phyloP scores from a whole-genome alignment of 2,888 invertebrate genomes.

The Netelia fuscicornis region DNA sequence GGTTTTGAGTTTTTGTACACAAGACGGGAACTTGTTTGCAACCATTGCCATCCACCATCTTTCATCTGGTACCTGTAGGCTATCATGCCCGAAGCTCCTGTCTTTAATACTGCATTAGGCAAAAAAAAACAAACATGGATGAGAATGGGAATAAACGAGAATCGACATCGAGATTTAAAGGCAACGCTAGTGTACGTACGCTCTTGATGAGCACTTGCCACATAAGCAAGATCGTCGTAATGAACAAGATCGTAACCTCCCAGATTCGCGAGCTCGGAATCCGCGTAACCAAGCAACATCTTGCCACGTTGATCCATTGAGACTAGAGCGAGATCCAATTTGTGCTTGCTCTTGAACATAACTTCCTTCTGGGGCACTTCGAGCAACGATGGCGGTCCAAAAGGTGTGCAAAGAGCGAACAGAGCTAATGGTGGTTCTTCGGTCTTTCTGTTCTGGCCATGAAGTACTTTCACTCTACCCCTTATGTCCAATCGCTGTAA shows the following conservation, averaged over 20 bases:
- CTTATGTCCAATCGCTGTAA: conserved; percentile 98
- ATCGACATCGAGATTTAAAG: background rate
- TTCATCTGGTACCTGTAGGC: conserved; percentile 99
- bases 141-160: conserved; percentile 11
- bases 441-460: conserved; percentile 97
- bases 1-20: conserved; percentile 99
- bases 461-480: conserved; percentile 97
- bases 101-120: conserved; percentile 94
- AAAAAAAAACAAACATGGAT: conserved; percentile 57
- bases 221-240: conserved; percentile 98
- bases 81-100: conserved; percentile 99
- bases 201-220: conserved; percentile 99
- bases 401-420: conserved; percentile 99
- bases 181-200: conserved; percentile 88
- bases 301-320: conserved; percentile 99
- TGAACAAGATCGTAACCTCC: conserved; percentile 99
- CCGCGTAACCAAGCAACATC: conserved; percentile 97
- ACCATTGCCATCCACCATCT: conserved; percentile 98
- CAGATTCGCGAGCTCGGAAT: conserved; percentile 95
- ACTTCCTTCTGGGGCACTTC: conserved; percentile 99
- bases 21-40: conserved; percentile 98
- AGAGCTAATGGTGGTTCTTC: conserved; percentile 97
- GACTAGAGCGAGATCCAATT: conserved; percentile 97
- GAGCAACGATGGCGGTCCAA: conserved; percentile 98
- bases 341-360: conserved; percentile 99